Evolutionary conservation across 2,797 vertebrate genomes (phyloP).

Genomic region (Acanthopagrus latus): DNA sequence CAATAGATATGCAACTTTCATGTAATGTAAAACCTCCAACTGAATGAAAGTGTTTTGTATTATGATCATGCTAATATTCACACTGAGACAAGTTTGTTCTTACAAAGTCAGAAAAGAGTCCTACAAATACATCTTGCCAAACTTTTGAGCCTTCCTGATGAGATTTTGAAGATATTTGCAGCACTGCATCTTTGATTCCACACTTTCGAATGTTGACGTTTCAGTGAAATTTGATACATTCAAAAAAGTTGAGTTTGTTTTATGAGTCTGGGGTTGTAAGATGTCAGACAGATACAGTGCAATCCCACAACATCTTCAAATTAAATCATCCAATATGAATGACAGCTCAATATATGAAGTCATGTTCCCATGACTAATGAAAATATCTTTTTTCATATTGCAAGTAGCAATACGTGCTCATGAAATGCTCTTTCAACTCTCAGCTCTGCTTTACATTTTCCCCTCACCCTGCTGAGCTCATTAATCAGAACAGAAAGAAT

Average conservation of each 20-base stretch:
- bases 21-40: not conserved
- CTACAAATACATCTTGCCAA: no score
- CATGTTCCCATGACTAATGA: constrained; percentile 19
- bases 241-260: constrained; percentile 6
- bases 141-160: no score
- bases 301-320: constrained; percentile 1
- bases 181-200: not conserved
- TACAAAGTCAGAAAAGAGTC: not conserved
- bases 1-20: not conserved
- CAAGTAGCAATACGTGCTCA: constrained; percentile 21
- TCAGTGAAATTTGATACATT: not conserved
- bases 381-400: constrained; percentile 20
- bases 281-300: not conserved
- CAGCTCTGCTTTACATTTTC: not conserved
- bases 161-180: not conserved
- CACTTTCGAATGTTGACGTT: not conserved
- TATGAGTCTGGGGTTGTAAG: constrained; percentile 18
- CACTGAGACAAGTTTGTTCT: not conserved
- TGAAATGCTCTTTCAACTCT: constrained; percentile 27
- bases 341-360: constrained; percentile 3
- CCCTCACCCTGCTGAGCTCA: constrained; percentile 26
- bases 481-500: constrained; percentile 19
- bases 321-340: not conserved
- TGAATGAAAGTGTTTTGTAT: not conserved
- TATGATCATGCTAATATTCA: not conserved